phyloP scores from a whole-genome alignment of 2,888 invertebrate genomes.

The Morpho deidamia region DNA sequence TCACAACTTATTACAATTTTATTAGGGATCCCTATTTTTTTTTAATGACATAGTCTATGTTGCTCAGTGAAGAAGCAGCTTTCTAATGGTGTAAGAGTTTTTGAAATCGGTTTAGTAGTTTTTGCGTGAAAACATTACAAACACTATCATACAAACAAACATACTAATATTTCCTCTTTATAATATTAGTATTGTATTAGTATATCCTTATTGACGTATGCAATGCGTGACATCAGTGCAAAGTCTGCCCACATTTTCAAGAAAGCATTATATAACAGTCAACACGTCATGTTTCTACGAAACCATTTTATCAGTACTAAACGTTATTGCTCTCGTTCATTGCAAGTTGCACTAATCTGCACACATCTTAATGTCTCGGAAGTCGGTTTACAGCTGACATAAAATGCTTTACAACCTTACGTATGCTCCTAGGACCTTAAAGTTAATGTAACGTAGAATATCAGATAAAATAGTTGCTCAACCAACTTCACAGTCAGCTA shows the following conservation, averaged over 20 bases:
- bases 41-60: no score
- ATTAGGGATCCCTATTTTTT: no score
- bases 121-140: no score
- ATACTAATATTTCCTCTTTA: no score
- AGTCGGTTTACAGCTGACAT: constrained; percentile 21
- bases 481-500: constrained; percentile 2
- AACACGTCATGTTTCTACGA: not conserved
- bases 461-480: constrained; percentile 15
- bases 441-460: constrained; percentile 17
- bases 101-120: no score
- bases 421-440: constrained; percentile 13
- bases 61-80: no score
- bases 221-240: no score
- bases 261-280: not conserved
- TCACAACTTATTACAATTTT: no score
- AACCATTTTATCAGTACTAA: not conserved
- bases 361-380: constrained; percentile 18
- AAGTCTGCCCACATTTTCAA: not conserved
- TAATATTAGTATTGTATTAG: no score
- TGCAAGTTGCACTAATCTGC: constrained; percentile 20
- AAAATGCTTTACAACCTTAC: constrained; percentile 18
- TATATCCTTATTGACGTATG: no score
- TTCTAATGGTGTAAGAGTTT: no score
- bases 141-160: no score
- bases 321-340: constrained; percentile 2